A percentile compares a stretch with the other conserved stretches of the same genome.
These are phyloP conservation scores for Lepidochitona cinerea DNA, from an alignment of 2,888 invertebrate genomes.

Conservation along the genomic window DNA sequence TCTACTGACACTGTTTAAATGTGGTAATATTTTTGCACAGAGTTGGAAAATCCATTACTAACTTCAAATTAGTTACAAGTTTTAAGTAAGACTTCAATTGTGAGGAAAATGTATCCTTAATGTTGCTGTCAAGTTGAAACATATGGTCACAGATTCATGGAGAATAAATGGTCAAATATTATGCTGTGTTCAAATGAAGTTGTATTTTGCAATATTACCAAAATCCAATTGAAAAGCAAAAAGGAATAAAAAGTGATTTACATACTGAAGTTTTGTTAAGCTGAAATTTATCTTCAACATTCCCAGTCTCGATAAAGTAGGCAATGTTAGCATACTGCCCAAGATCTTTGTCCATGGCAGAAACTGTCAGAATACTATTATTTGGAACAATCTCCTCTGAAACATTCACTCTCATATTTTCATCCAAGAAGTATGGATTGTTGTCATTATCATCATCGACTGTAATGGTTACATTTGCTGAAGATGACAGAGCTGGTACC, in stretches of 20 bases:
- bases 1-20: no score
- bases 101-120: no score
- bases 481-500: slow-evolving; percentile 42
- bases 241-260: slow-evolving; percentile 1
- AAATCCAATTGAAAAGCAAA: no score
- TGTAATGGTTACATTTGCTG: slow-evolving; percentile 79
- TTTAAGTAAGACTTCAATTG: no score
- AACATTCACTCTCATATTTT: slow-evolving; percentile 28
- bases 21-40: no score
- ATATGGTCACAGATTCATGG: no score
- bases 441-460: slow-evolving; percentile 86
- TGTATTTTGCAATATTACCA: no score
- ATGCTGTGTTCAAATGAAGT: no score
- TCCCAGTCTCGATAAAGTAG: slow-evolving; percentile 80
- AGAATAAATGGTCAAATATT: no score
- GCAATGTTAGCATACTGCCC: slow-evolving; percentile 77
- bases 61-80: no score
- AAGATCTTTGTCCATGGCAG: slow-evolving; percentile 78
- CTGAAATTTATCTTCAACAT: slow-evolving; percentile 81
- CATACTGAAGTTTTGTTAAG: slow-evolving; percentile 74
- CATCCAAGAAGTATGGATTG: slow-evolving; percentile 77
- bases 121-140: no score
- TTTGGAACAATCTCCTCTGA: slow-evolving; percentile 46
- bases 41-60: no score
- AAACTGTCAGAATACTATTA: slow-evolving; percentile 77